These are phyloP conservation scores for Dicerorhinus sumatrensis DNA, from an alignment of 2,113 vertebrate genomes.

Conservation along the genomic window DNA sequence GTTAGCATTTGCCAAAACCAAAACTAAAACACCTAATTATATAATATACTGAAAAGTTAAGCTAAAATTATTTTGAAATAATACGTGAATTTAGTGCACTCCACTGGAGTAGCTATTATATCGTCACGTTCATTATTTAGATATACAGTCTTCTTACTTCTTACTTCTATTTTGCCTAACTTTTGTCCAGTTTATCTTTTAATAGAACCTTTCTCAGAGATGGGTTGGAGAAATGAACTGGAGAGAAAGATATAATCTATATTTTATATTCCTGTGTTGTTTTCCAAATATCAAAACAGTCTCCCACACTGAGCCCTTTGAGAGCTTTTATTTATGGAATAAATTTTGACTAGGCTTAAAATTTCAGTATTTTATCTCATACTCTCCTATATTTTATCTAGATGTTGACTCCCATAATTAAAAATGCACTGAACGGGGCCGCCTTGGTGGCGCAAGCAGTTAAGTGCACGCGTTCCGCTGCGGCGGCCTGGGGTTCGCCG, in stretches of 20 bases:
- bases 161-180: not conserved
- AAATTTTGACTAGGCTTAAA: conserved; percentile 18
- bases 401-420: not conserved
- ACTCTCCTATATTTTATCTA: not conserved
- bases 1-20: not conserved
- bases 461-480: no score
- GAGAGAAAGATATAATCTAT: conserved; percentile 11
- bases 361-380: conserved; percentile 27
- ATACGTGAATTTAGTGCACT: not conserved
- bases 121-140: not conserved
- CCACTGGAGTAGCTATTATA: not conserved
- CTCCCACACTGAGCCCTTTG: not conserved
- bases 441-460: no score
- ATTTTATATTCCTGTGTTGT: conserved; percentile 37
- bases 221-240: not conserved
- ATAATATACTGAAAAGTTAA: not conserved
- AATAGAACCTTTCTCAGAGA: conserved; percentile 15
- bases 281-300: conserved; percentile 35
- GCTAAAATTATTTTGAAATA: conserved; percentile 52
- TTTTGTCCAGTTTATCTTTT: not conserved
- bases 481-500: no score
- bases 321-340: conserved; percentile 30
- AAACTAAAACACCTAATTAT: not conserved
- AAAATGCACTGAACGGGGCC: conserved; percentile 23
- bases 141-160: not conserved